phyloP scores from a whole-genome alignment of 2,797 vertebrate species.

The Masticophis lateralis region DNA sequence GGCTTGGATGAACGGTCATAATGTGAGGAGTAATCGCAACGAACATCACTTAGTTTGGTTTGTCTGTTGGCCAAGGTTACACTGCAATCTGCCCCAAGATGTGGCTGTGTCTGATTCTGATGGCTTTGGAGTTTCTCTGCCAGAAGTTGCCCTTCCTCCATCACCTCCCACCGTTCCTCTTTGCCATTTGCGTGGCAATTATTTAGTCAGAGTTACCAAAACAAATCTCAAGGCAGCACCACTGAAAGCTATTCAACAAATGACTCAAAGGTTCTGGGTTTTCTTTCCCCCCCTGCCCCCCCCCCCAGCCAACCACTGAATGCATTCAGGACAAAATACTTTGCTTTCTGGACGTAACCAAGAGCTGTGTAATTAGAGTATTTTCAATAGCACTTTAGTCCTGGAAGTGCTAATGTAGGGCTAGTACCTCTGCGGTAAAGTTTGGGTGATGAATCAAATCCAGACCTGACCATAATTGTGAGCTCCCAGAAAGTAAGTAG shows the following conservation, averaged over 20 bases:
- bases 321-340: neutral
- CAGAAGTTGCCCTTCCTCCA: neutral
- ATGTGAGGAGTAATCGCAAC: neutral
- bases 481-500: neutral
- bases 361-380: slow-evolving; percentile 8
- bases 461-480: neutral
- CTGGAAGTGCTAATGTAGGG: neutral
- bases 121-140: neutral
- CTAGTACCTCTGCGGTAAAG: neutral
- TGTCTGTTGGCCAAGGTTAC: neutral
- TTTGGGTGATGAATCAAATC: neutral
- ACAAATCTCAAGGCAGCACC: neutral
- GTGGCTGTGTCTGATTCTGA: neutral
- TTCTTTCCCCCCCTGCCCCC: neutral
- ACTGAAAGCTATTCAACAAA: neutral
- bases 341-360: slow-evolving; percentile 7
- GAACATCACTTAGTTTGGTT: neutral
- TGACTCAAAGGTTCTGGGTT: neutral
- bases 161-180: neutral
- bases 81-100: neutral
- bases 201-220: neutral
- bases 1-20: neutral
- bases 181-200: neutral
- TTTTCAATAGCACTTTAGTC: neutral
- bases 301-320: neutral